Base-by-base conservation (phyloP, 2,888 invertebrate species). In the Nymphalis polychloros region DNA sequence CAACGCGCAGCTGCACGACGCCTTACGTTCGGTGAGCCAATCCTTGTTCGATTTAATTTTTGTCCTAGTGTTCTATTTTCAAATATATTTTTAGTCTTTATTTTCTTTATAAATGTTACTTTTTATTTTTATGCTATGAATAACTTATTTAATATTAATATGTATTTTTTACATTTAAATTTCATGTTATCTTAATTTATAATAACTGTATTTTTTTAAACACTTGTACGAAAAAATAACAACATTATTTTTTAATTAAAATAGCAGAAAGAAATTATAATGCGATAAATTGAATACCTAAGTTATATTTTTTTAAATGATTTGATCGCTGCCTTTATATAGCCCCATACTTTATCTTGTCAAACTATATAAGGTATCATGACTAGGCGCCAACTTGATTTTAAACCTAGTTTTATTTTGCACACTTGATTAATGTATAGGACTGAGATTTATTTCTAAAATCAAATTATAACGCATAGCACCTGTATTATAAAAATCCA, bases 1-100 rank as follows among this genome's bases (percentile, higher is more conserved):
- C 85, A 84, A 84, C 81, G 88, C 89, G 87, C 88, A 84, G 87
- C 84, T 85, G 89, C 82, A 80, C 78, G 81, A 78, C 78, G 76
- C 75, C 77, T 71, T 66, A 61, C 65, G 63, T 61, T 72, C 59
- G 78, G 77, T 77, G 72, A 75, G 78, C 64, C 64, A 66, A 71
- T 70, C 59, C 59, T 61, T 68, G 50, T 64, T 68, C 60, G 61
- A 65, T 63, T 70, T 70, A 27, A 64, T 60, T 67, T 67, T 63
- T 23, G 7, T 20, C 59, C 53, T 66, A 59, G 46, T 62, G 59
- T 55, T 55, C 17, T 35, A 52, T 55, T 55, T 49, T 49, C 19
- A 49, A n/a, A 49, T 49, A 17, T n/a, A 8, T 13, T 31, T 31
- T 6, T 31, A 16, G 16, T 17, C 13, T 48, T n/a, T 27, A n/a